Conservation (phyloP, 2,888 invertebrate genomes). For the Drosophila lacicola region DNA sequence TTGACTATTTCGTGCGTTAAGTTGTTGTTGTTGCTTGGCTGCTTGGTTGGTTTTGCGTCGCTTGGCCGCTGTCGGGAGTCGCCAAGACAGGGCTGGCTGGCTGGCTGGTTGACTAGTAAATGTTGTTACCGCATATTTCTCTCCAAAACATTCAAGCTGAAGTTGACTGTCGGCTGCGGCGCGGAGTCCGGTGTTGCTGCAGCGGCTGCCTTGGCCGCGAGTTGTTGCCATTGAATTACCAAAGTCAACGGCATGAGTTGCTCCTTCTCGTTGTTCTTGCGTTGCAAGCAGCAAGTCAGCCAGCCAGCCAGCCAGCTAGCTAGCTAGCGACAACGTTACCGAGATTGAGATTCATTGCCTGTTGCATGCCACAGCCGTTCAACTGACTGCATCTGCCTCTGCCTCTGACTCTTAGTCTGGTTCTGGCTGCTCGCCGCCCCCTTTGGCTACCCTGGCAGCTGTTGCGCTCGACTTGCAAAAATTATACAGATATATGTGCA, state of each 20-base stretch:
- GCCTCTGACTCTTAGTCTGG: conserved; percentile 5
- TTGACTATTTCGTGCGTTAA: conserved; percentile 73
- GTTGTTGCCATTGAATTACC: conserved; percentile 76
- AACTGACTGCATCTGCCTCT: conserved; percentile 60
- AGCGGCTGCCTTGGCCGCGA: conserved; percentile 34
- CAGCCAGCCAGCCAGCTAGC: conserved; percentile 21
- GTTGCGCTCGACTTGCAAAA: conserved; percentile 64
- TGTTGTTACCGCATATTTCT: conserved; percentile 78
- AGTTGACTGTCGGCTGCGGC: conserved; percentile 70
- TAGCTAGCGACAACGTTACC: conserved; percentile 53
- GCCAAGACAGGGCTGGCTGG: conserved; percentile 27
- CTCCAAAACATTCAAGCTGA: conserved; percentile 68
- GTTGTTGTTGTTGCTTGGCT: conserved; percentile 38
- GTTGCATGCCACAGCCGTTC: conserved; percentile 75
- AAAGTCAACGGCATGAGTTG: conserved; percentile 73
- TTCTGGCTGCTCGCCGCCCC: background rate
- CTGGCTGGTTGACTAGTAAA: conserved; percentile 58
- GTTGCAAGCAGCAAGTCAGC: conserved; percentile 17
- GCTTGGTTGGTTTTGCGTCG: conserved; percentile 42
- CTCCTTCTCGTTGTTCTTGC: conserved; percentile 35
- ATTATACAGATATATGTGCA: conserved; percentile 55
- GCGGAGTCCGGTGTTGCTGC: conserved; percentile 23
- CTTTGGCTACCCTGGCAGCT: conserved; percentile 30
- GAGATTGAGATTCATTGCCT: conserved; percentile 80
- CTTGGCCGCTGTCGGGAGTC: conserved; percentile 22